A percentile compares a stretch with the other conserved stretches of the same genome.
These are phyloP conservation scores for Parambassis ranga DNA, from an alignment of 2,797 vertebrate genomes.

Conservation along the genomic window DNA sequence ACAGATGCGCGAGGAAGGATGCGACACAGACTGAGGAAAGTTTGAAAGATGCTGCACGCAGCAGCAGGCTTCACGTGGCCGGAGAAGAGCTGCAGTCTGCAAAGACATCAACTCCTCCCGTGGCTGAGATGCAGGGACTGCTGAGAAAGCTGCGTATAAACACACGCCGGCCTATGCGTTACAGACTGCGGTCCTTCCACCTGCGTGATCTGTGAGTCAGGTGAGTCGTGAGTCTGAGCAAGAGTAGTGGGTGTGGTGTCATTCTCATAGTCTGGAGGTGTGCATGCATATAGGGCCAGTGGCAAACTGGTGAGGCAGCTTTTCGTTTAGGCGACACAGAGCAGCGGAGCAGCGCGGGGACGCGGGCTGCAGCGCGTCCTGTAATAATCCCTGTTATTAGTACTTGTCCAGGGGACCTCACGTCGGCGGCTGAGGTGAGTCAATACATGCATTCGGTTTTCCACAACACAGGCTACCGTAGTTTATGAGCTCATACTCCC, in stretches of 20 bases:
- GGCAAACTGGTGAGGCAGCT: conserved; percentile 62
- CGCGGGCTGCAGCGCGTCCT: conserved; percentile 45
- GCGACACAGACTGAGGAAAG: conserved; percentile 36
- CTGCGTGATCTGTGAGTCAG: conserved; percentile 50
- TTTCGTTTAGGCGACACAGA: conserved; percentile 61
- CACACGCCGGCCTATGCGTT: background rate
- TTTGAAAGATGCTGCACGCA: conserved; percentile 29
- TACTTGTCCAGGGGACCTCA: background rate
- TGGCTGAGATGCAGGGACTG: background rate
- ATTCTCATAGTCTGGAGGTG: conserved; percentile 6
- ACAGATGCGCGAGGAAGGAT: conserved; percentile 18
- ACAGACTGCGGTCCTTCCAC: conserved; percentile 26
- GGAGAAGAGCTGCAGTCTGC: background rate
- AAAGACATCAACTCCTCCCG: background rate
- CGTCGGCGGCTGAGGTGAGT: conserved; percentile 68
- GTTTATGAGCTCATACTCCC: background rate
- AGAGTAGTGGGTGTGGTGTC: conserved; percentile 76
- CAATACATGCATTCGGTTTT: background rate
- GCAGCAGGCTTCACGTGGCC: background rate
- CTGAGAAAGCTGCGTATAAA: background rate
- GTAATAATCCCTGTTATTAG: conserved; percentile 22
- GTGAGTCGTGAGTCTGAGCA: conserved; percentile 56
- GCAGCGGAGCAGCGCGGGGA: conserved; percentile 46
- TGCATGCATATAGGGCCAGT: conserved; percentile 40
- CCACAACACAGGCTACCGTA: background rate